Percentiles rank a stretch among this genome's conserved stretches.
These are phyloP conservation scores for Cisticola juncidis DNA, from an alignment of 2,113 vertebrate genomes.

Conservation along the genomic window DNA sequence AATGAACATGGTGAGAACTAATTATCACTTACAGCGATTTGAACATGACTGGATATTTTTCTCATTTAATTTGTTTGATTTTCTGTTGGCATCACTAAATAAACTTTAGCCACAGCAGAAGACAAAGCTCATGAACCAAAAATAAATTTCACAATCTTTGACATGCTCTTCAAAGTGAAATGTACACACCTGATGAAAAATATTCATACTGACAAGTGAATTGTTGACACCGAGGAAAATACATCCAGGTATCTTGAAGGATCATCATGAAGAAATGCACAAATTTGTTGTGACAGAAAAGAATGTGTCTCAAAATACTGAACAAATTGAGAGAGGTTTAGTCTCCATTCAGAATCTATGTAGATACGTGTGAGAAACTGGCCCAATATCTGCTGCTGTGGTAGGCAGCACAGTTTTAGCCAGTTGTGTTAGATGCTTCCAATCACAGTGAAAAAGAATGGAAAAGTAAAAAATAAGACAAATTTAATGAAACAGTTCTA, in stretches of 20 bases:
- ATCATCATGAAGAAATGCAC: not conserved
- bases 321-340: not conserved
- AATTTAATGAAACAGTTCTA: not conserved
- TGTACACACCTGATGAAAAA: not conserved
- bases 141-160: constrained; percentile 1
- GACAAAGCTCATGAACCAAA: not conserved
- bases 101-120: not conserved
- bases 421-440: not conserved
- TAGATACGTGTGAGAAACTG: not conserved
- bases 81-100: not conserved
- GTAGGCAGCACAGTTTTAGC: not conserved
- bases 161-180: not conserved
- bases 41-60: not conserved
- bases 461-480: too few relatives aligned
- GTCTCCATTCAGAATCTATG: not conserved
- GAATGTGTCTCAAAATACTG: not conserved
- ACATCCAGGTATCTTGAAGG: not conserved
- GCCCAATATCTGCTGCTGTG: not conserved
- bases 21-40: not conserved
- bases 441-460: not conserved
- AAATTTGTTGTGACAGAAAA: not conserved
- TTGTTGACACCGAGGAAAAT: not conserved
- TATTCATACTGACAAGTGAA: not conserved
- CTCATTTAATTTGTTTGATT: not conserved
- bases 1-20: not conserved